Conservation (phyloP, 2,888 invertebrate genomes). For the Arenicola marina region DNA sequence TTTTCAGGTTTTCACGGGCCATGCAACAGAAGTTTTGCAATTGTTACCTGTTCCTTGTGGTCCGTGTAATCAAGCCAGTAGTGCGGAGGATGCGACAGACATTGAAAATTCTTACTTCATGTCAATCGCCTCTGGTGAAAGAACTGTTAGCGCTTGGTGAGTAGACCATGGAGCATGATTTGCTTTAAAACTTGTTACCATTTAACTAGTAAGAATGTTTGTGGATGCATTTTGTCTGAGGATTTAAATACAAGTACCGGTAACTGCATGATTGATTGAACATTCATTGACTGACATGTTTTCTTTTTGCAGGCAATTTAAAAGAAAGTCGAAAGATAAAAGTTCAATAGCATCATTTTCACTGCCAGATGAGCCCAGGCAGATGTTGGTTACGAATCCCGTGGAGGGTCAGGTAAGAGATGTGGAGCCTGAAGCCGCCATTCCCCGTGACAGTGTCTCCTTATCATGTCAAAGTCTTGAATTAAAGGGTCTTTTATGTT, state of each 20-base stretch:
- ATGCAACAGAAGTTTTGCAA: conserved; percentile 52
- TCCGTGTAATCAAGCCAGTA: not conserved
- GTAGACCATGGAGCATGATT: no score
- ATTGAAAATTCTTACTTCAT: conserved; percentile 42
- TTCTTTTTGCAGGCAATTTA: conserved; percentile 1
- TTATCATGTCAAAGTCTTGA: no score
- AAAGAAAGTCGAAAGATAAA: not conserved
- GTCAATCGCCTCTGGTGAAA: conserved; percentile 52
- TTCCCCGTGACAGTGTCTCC: no score
- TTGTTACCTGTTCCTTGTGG: conserved; percentile 41
- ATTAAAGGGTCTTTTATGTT: no score
- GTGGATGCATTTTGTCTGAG: no score
- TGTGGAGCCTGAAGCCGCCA: no score
- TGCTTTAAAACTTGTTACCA: no score
- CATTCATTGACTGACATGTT: not conserved
- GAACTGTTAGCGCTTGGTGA: conserved; percentile 53
- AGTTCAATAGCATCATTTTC: not conserved
- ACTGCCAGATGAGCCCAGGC: conserved; percentile 15
- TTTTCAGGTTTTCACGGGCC: conserved; percentile 54
- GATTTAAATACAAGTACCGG: no score
- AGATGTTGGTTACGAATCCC: no score
- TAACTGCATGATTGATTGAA: no score
- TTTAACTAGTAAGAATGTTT: no score
- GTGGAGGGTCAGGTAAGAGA: no score
- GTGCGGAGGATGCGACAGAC: not conserved